A percentile compares a stretch with the other conserved stretches of the same genome.
phyloP scores from a whole-genome alignment of 2,113 vertebrate genomes.

The Cynocephalus volans region DNA sequence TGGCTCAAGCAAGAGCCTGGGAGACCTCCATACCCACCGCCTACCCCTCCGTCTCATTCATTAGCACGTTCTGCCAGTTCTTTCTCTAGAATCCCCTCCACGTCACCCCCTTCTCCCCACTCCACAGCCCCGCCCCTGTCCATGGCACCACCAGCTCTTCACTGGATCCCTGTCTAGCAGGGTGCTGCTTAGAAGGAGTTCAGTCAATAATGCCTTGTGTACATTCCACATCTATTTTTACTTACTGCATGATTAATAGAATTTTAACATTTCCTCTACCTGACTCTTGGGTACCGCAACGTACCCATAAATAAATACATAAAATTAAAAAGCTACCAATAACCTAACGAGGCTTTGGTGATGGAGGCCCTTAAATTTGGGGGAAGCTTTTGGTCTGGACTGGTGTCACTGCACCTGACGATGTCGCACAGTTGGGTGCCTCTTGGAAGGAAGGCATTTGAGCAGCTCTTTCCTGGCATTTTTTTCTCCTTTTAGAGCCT shows the following conservation, averaged over 20 bases:
- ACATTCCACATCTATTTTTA: background rate
- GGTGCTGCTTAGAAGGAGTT: background rate
- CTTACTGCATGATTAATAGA: background rate
- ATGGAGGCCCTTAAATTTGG: background rate
- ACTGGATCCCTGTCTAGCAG: background rate
- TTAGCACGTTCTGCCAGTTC: background rate
- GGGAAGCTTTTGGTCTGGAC: background rate
- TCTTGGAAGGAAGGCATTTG: background rate
- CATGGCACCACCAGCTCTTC: background rate
- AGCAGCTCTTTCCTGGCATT: background rate
- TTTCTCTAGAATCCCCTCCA: background rate
- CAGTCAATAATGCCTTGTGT: background rate
- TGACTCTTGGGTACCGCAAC: background rate
- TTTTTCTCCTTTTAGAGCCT: background rate
- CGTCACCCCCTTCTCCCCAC: background rate
- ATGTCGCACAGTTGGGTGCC: background rate
- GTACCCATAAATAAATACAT: background rate
- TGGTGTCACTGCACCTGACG: background rate
- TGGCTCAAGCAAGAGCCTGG: background rate
- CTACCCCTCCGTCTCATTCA: background rate
- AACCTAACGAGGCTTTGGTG: background rate
- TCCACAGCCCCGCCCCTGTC: background rate
- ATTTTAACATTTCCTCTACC: background rate
- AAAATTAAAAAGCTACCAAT: background rate
- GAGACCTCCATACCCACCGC: background rate